Evolutionary conservation across 2,888 invertebrate genomes (phyloP).

Genomic region (Luffia ferchaultella): DNA sequence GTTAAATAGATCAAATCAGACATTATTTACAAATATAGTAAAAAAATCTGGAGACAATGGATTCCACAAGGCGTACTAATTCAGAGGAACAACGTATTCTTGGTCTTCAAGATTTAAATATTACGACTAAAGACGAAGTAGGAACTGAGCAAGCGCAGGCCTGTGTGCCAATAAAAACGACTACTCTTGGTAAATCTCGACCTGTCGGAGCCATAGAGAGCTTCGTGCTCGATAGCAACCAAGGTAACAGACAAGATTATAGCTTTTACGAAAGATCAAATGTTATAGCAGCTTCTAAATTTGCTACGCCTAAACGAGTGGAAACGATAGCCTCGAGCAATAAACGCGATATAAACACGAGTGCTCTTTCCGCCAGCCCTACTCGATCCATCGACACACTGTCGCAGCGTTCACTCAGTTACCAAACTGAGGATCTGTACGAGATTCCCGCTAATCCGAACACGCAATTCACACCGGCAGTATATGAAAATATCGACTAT

Average conservation of each 20-base stretch:
- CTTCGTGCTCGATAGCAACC: slow-evolving; percentile 66
- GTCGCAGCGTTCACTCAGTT: slow-evolving; percentile 66
- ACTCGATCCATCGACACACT: slow-evolving; percentile 68
- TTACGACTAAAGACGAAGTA: slow-evolving; percentile 57
- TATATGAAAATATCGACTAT: slow-evolving; percentile 87
- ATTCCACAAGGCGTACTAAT: slow-evolving; percentile 45
- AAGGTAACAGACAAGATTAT: slow-evolving; percentile 51
- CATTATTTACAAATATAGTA: no score
- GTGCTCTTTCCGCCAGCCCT: slow-evolving; percentile 58
- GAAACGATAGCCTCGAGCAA: slow-evolving; percentile 66
- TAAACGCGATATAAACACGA: slow-evolving; percentile 46
- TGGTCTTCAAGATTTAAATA: slow-evolving; percentile 60
- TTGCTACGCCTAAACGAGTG: slow-evolving; percentile 78
- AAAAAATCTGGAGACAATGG: slow-evolving; percentile 38
- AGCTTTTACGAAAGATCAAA: slow-evolving; percentile 73
- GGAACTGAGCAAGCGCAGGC: slow-evolving; percentile 60
- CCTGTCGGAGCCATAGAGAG: slow-evolving; percentile 73
- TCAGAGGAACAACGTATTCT: slow-evolving; percentile 56
- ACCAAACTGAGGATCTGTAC: slow-evolving; percentile 53
- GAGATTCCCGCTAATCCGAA: slow-evolving; percentile 52
- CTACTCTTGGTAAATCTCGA: slow-evolving; percentile 51
- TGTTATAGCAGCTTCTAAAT: slow-evolving; percentile 80
- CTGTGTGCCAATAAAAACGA: slow-evolving; percentile 38
- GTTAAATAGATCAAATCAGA: slow-evolving; percentile 18
- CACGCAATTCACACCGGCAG: slow-evolving; percentile 44